Conservation (phyloP, 2,888 invertebrate genomes). For the Mylabris sibirica region DNA sequence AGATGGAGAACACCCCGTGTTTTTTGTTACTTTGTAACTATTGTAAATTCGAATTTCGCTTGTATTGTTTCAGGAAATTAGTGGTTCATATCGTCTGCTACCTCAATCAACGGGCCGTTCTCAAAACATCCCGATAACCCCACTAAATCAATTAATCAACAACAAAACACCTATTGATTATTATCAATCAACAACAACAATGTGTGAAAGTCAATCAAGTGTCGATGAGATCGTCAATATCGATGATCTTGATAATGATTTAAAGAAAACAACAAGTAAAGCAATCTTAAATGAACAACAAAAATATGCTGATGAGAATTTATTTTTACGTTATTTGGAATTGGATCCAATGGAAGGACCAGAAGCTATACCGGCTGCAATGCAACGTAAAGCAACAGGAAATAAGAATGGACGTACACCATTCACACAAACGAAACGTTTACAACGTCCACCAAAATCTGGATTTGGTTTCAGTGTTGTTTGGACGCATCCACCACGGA, state of each 20-base stretch:
- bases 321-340: slow-evolving; percentile 77
- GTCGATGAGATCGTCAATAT: slow-evolving; percentile 59
- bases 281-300: slow-evolving; percentile 61
- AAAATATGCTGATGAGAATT: slow-evolving; percentile 76
- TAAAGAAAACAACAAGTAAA: slow-evolving; percentile 50
- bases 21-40: too few species aligned
- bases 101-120: slow-evolving; percentile 69
- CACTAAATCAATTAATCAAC: slow-evolving; percentile 26
- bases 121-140: slow-evolving; percentile 58
- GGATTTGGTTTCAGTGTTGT: slow-evolving; percentile 88
- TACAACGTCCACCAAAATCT: slow-evolving; percentile 60
- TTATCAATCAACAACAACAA: slow-evolving; percentile 43
- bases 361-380: slow-evolving; percentile 67
- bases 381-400: slow-evolving; percentile 64
- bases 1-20: too few species aligned
- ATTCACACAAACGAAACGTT: slow-evolving; percentile 78
- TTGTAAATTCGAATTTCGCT: background rate
- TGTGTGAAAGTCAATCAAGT: slow-evolving; percentile 63
- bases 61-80: slow-evolving; percentile 59
- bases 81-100: slow-evolving; percentile 78
- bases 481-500: slow-evolving; percentile 87
- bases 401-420: slow-evolving; percentile 76
- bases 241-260: slow-evolving; percentile 52
- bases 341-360: slow-evolving; percentile 77
- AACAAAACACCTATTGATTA: slow-evolving; percentile 16